Base-by-base conservation (phyloP, 2,888 invertebrate species). In the Balanococcus diminutus region DNA sequence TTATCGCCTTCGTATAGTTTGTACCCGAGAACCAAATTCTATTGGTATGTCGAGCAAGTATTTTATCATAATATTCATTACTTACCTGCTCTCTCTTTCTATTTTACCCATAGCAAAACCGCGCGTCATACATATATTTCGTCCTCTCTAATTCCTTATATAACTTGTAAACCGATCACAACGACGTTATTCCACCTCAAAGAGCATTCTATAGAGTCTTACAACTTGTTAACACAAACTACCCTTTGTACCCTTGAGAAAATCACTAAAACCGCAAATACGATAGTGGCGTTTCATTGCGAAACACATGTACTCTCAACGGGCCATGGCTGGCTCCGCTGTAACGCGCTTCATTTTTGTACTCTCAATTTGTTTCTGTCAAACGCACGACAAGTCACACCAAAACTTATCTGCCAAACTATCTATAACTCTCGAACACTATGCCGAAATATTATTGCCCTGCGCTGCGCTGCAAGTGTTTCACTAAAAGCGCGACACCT, bases 351-450 rank as follows among this genome's bases (percentile, higher is more conserved):
- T 56, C 56, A 56, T 56, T 56, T 56, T 56, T 56, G 56, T 56
- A 56, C 56, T 56, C 56, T 56, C 56, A 56, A 56, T 56, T 56
- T 56, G 56, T 56, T 56, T 56, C 56, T 56, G 56, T 56, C 56
- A 56, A 56, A 56, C 22, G 56, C 56, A 56, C 56, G 56, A 56
- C 56, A 56, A 56, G 56, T 56, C 56, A 56, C 22, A 56, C 56
- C 56, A 11, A 56, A 56, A 56, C 56, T 56, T 56, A 56, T 56
- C 56, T 56, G 56, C 56, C 56, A 56, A 56, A 56, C 56, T 56
- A 56, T 56, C 56, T 56, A 56, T 56, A 56, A 56, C 56, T 56
- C 56, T 56, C 22, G 19, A 56, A 56, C 22, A 8, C 22, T 19
- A 22, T 2, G 56, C 56, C 14, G 56, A 22, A 22, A 56, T 56